A percentile compares a stretch with the other conserved stretches of the same genome.
These are phyloP conservation scores for Vulpes vulpes DNA, from an alignment of 2,113 vertebrate species.

Conservation along the genomic window DNA sequence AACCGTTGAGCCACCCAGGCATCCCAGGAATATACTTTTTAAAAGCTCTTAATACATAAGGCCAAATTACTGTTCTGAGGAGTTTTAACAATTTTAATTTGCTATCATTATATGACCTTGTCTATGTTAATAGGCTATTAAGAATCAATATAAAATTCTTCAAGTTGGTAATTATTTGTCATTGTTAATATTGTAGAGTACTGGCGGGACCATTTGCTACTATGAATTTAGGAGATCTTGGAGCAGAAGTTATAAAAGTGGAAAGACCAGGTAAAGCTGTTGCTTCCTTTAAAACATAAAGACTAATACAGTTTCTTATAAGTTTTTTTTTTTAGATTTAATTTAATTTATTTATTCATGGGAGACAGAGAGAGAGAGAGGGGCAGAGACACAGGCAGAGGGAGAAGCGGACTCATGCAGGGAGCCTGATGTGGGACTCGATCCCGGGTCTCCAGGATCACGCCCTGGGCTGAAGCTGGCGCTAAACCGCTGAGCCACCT, in stretches of 20 bases:
- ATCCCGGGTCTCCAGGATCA: no score
- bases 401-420: no score
- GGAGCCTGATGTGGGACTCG: no score
- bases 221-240: conserved; percentile 98
- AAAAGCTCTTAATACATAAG: conserved; percentile 34
- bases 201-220: conserved; percentile 97
- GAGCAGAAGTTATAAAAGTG: conserved; percentile 97
- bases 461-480: no score
- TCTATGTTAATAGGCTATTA: conserved; percentile 16
- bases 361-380: no score
- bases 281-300: conserved; percentile 37
- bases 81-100: conserved; percentile 47
- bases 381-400: no score
- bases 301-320: not conserved
- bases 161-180: not conserved
- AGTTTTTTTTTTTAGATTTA: not conserved
- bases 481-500: no score
- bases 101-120: conserved; percentile 10
- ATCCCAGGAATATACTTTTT: not conserved
- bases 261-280: conserved; percentile 93
- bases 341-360: no score
- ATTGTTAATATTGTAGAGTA: conserved; percentile 88
- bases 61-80: not conserved
- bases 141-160: conserved; percentile 38
- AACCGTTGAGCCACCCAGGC: no score